Conservation (phyloP, 1,140 invertebrate species). For the Temnothorax longispinosus region DNA sequence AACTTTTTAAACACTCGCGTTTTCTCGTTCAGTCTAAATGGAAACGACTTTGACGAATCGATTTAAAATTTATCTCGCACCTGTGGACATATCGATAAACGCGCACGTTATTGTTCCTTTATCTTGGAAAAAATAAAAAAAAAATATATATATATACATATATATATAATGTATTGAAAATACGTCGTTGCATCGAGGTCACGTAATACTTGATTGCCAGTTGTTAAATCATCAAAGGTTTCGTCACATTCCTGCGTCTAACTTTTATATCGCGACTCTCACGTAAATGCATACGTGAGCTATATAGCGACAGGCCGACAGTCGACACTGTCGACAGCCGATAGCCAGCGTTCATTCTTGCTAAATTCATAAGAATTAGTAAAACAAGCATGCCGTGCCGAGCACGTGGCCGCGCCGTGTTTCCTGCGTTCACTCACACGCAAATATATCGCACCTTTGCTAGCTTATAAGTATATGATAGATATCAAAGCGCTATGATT, state of each 20-base stretch:
- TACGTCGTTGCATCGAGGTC: background rate
- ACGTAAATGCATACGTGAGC: background rate
- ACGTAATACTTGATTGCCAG: background rate
- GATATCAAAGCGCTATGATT: background rate
- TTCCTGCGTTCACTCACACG: conserved; percentile 38
- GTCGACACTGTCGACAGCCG: too few species aligned
- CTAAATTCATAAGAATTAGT: conserved; percentile 36
- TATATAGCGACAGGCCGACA: too few species aligned
- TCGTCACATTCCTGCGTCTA: too few species aligned
- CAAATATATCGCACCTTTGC: conserved; percentile 18
- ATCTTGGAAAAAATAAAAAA: background rate
- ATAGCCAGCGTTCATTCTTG: background rate
- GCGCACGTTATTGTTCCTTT: background rate
- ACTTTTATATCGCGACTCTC: background rate
- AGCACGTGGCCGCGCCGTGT: conserved; percentile 26
- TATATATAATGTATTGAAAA: background rate
- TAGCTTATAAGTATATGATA: too few species aligned
- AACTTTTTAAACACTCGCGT: background rate
- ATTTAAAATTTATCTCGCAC: background rate
- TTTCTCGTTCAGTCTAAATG: background rate
- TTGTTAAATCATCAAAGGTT: background rate
- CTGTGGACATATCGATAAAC: too few species aligned
- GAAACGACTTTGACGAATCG: background rate
- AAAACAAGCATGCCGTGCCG: conserved; percentile 32
- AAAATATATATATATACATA: background rate